These are phyloP conservation scores for Cinclus mexicanus DNA, from an alignment of 2,113 vertebrate species.

Conservation along the genomic window DNA sequence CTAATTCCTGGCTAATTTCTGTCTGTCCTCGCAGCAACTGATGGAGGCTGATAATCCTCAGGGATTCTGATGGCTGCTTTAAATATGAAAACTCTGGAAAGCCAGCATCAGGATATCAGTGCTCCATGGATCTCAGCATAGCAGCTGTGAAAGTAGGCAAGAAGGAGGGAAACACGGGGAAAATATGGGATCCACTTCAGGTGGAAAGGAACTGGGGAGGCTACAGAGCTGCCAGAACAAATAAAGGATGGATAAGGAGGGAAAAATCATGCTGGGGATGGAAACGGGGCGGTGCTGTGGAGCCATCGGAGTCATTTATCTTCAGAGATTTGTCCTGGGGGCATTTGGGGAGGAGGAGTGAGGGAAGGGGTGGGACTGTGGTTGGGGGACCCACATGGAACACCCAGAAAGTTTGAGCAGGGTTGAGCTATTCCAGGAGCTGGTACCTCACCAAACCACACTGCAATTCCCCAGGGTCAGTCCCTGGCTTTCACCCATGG, in stretches of 20 bases:
- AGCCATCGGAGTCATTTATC: neutral
- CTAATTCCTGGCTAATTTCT: neutral
- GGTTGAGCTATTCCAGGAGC: neutral
- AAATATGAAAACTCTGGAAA: neutral
- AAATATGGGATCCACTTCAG: neutral
- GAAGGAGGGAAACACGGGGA: neutral
- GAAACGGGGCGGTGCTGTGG: rapidly evolving
- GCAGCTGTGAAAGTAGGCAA: neutral
- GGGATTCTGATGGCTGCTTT: neutral
- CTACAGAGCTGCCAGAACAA: neutral
- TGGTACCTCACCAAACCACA: neutral
- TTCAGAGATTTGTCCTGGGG: rapidly evolving
- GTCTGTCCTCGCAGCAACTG: neutral
- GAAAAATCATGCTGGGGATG: neutral
- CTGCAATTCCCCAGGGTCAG: rapidly evolving
- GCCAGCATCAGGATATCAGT: rapidly evolving
- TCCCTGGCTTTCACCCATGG: neutral
- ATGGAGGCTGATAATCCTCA: neutral
- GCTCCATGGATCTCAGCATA: neutral
- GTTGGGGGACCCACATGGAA: rapidly evolving
- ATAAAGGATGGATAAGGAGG: neutral
- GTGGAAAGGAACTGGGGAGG: neutral
- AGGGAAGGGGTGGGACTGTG: neutral
- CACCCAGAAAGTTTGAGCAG: neutral
- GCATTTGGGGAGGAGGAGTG: neutral